Base-by-base conservation (phyloP, 2,888 invertebrate genomes). In the Embidobia sp. region DNA sequence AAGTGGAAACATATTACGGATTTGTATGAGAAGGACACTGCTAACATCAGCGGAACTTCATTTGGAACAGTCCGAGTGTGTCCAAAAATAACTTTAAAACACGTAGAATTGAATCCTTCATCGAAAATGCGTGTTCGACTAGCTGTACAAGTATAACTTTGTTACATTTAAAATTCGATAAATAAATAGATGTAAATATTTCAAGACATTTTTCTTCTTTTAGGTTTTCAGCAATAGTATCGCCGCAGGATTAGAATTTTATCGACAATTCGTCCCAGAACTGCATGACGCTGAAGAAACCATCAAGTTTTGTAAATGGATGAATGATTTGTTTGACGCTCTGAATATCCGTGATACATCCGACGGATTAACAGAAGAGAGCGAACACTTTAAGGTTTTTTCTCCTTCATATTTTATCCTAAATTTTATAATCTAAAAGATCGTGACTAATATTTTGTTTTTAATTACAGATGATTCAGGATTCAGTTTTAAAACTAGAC, bases 211-310 rank as follows among this genome's bases (percentile, higher is more conserved):
- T 4, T 31, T 8, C 2, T 7, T 31, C n/a, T 31, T 31, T 11
- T n/a, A 48, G 29, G 3, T 48, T 15, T 48, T 48, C 10, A 48
- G 48, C 16, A 48, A 48, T 8, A 16, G 26, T 1, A 29, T 48
- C 0, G 26, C 48, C 2, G 4, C 2, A 7, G 29, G n/a, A 29
- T 16, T 48, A 29, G 1, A 48, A n/a, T 48, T 48, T 26, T 29
- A 48, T 29, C 26, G 13, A 7, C 26, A 16, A 6, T 48, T 8
- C 6, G 31, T 49, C 1, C 49, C 31, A 10, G 29, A 33, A 18
- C n/a, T 49, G 3, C 33, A 19, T 11, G 49, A 49, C 6, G 13
- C 33, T 1, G 33, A 18, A 0, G 19, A 16, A 19, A 49, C 49
- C 3, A n/a, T 16, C 0, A n/a, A 6, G 10, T 49, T 49, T 16